Evolutionary conservation across 2,113 vertebrate species (phyloP), one percentile per base, ranked within the genome.

Genomic region (Gulo gulo): DNA sequence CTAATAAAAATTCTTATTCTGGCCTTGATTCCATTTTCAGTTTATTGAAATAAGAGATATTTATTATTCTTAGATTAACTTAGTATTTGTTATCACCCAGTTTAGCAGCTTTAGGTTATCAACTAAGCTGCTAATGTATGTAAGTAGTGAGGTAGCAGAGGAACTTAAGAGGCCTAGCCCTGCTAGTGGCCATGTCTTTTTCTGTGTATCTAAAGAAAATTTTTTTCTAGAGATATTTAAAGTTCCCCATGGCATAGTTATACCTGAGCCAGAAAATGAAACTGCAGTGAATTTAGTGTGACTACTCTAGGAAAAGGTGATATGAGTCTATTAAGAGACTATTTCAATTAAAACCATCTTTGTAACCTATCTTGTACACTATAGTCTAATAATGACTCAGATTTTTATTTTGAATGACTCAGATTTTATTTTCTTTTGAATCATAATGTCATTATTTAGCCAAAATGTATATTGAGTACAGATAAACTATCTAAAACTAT

Each of bases 21-120:
- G 45, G 16, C 39, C 45, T 79, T 96, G 45, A 82, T 95, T 92
- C 5, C 11, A 76, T 81, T 91, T 93, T 92, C 5, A 83, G 26
- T 82, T 82, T 96, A 76, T 88, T 96, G 45, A 61, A 98, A 93
- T 94, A 93, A 95, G 63, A 93, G 3, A 20, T 23, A 85, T 67
- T 91, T 20, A 36, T 73, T 90, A 55, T 57, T 93, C 31, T 85
- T 73, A 94, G 31, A 78, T 82, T 96, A 83, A 88, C 34, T 87
- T 36, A 84, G 26, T 80, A 47, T 88, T 95, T 94, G 74, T 83
- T 50, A 39, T 92, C 50, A 80, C 81, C 29, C 29, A 82, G 7
- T 52, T 81, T 73, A 96, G 34, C 36, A 93, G 21, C 39, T 94
- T 92, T 88, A 79, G 47, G n/a, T 63, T 88, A 50, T 23, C 47